Evolutionary conservation across 1,140 invertebrate species (phyloP).

Genomic region (Monochamus saltuarius): DNA sequence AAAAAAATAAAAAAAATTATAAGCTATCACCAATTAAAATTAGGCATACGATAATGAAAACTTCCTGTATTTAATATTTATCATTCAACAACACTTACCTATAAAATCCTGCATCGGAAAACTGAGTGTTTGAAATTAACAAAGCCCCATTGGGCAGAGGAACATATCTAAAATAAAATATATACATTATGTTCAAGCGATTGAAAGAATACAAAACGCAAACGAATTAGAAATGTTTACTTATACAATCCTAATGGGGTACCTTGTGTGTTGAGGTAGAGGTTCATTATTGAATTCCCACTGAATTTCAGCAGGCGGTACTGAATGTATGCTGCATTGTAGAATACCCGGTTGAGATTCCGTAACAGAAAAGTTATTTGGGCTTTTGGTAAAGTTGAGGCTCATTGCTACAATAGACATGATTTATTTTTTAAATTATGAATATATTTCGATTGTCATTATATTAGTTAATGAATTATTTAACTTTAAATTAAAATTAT

Average conservation of each 20-base stretch:
- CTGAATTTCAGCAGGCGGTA: conserved; percentile 41
- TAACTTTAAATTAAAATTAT: background rate
- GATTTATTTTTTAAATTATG: background rate
- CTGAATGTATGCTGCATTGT: conserved; percentile 43
- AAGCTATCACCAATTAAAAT: no score
- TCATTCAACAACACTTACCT: conserved; percentile 34
- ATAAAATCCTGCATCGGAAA: conserved; percentile 43
- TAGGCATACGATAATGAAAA: no score
- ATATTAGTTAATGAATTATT: conserved; percentile 1
- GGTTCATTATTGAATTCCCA: conserved; percentile 39
- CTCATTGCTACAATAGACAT: conserved; percentile 37
- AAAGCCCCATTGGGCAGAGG: conserved; percentile 47
- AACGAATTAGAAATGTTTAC: background rate
- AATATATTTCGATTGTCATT: no score
- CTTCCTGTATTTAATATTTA: no score
- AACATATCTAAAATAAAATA: conserved; percentile 47
- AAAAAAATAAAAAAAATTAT: no score
- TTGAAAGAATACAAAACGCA: no score
- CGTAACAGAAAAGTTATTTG: conserved; percentile 30
- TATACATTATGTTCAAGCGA: no score
- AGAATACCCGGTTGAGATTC: conserved; percentile 41
- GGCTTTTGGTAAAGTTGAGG: conserved; percentile 34
- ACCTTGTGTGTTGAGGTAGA: conserved; percentile 45
- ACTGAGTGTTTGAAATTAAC: conserved; percentile 44
- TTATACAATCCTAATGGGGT: background rate